A percentile compares a stretch with the other conserved stretches of the same genome.
Conservation (phyloP, 2,797 vertebrate species). For the Alca torda region DNA sequence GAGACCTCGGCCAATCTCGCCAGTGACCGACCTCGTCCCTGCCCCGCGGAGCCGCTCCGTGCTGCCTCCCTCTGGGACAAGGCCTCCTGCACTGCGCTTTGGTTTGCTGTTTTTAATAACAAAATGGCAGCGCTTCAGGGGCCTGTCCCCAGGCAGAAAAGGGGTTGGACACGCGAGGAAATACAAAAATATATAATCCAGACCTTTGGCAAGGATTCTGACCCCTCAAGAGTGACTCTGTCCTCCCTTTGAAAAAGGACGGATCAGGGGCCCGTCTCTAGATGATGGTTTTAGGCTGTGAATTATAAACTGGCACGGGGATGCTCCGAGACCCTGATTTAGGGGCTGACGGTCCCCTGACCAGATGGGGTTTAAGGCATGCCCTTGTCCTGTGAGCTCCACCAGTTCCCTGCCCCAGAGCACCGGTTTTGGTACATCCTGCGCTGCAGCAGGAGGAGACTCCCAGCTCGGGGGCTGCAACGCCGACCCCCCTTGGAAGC, state of each 20-base stretch:
- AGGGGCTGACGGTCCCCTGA: not conserved
- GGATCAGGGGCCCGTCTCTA: not conserved
- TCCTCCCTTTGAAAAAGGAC: not conserved
- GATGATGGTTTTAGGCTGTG: not conserved
- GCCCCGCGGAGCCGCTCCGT: not conserved
- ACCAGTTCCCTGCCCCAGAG: not conserved
- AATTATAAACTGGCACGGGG: not conserved
- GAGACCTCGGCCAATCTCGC: not conserved
- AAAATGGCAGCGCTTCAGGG: not conserved
- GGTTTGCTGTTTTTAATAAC: not conserved
- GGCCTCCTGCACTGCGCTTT: not conserved
- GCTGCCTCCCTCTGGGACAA: slow-evolving; percentile 25
- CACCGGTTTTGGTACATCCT: not conserved
- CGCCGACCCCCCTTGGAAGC: not conserved
- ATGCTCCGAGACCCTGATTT: not conserved
- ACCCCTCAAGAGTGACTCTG: not conserved
- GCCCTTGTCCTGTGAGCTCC: not conserved
- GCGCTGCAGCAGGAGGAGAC: not conserved
- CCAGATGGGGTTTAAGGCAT: not conserved
- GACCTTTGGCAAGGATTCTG: not conserved
- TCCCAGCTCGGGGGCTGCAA: not conserved
- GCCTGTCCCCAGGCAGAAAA: not conserved
- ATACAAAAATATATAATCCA: not conserved
- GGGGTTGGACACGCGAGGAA: not conserved
- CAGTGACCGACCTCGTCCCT: not conserved